Base-by-base conservation (phyloP, 2,113 vertebrate species). In the Crotalus viridis region DNA sequence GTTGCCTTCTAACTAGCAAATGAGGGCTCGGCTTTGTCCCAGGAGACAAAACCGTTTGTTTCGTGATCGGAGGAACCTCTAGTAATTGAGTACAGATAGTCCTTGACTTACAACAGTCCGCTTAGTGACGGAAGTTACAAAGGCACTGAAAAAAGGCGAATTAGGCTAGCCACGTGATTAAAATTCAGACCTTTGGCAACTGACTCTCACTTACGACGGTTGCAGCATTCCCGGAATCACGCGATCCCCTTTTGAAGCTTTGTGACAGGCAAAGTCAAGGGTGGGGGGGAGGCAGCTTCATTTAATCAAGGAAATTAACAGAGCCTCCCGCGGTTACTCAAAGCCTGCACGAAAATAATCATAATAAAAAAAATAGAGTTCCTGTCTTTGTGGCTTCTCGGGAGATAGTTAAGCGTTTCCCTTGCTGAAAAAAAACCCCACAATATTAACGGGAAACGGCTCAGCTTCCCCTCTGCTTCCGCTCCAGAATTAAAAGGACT, bases 401-500 rank as follows among this genome's bases (percentile, higher is more conserved):
- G 61, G 61, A 69, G 28, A 2, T n/a, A 15, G 13, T 2, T 17
- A 17, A n/a, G 15, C 5, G 0, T n/a, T 69, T 56, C 55, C 13
- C 12, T 56, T 69, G 64, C 28, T 5, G 28, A 15, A 15, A 33
- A 26, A 1, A 12, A 21, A 2, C 43, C 43, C 1, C 56, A 26
- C 59, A 28, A 61, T 61, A 56, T 15, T 33, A 69, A 69, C 13
- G 64, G 15, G 33, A 69, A 69, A 15, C 0, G 0, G 5, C n/a
- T 74, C 0, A 0, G 13, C 0, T 33, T 6, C 64, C n/a, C 2
- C 5, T 74, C n/a, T 3, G 64, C n/a, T 74, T 74, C n/a, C n/a
- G 33, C 5, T 17, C 13, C n/a, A 33, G 61, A 69, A n/a, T n/a
- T n/a, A 69, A n/a, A n/a, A 13, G 5, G 64, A 17, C 5, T 17